Evolutionary conservation across 2,113 vertebrate species (phyloP), one percentile per base, ranked within the genome.

Genomic region (Clupea harengus): DNA sequence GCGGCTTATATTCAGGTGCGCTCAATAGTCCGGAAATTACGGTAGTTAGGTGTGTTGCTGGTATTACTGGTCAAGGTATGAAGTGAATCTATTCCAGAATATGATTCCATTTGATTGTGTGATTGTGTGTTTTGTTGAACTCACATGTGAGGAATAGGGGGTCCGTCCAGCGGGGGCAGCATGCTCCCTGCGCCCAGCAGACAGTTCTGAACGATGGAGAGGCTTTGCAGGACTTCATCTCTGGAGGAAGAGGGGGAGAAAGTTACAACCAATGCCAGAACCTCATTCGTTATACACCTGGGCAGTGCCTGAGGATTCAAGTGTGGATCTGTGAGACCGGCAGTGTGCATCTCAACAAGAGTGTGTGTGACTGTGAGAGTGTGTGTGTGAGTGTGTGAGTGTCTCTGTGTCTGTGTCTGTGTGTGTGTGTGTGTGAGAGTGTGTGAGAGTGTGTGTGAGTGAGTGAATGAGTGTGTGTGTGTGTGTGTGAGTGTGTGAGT

Each of bases 201-300:
- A 92, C 98, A 99, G 93, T 98, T 98, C 88, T 99, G 98, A 81
- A 99, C 93, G 54, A 99, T 97, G 85, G 97, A 95, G 88, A 99
- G 95, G 91, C 97, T 96, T 91, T 99, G 97, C 0, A 99, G 96
- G 89, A 99, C 96, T 89, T 99, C 98, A 94, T 99, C 98, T 94
- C 98, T 99, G 92, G 18, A 20, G 54, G 18, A 18, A 60, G 6
- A 67, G n/a, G n/a, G 64, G 9, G 0, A 9, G 7, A 2, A 67
- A 67, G 20, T 22, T 60, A 22, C 4, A 67, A 67, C 9, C n/a
- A 67, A 67, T 9, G 64, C 7, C 60, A 64, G 3, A 54, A 54
- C 52, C 52, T 20, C 18, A 15, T 57, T 57, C 18, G 18, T 57
- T 57, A 0, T 57, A 57, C 15, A 57, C 2, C 15, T 57, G 52